Conservation (phyloP, 2,797 vertebrate species). For the Tapera naevia region DNA sequence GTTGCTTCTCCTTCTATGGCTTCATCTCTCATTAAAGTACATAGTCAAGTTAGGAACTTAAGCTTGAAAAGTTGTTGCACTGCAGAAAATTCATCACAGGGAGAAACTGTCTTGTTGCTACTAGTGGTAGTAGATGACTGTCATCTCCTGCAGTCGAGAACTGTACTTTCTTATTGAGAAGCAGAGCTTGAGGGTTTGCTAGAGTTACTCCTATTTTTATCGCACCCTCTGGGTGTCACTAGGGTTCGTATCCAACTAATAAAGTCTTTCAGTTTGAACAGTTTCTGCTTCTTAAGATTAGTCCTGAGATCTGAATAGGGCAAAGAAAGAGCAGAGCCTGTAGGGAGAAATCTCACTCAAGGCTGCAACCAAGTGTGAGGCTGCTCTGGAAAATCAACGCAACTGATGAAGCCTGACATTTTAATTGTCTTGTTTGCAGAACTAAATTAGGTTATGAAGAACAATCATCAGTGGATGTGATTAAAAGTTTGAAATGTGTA, state of each 20-base stretch:
- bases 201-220: neutral
- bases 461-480: neutral
- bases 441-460: neutral
- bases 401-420: neutral
- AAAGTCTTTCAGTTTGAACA: neutral
- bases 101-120: neutral
- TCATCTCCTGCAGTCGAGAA: neutral
- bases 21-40: neutral
- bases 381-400: neutral
- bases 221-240: neutral
- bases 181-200: neutral
- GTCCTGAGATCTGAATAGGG: neutral
- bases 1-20: neutral
- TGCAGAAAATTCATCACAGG: neutral
- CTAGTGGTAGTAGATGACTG: neutral
- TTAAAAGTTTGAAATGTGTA: conserved; percentile 8
- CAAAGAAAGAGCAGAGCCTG: neutral
- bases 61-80: neutral
- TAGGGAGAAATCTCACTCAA: neutral
- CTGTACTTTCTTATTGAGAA: neutral
- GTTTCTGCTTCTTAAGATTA: neutral
- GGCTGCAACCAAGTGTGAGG: neutral
- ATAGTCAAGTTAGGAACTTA: neutral
- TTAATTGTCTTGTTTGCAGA: conserved; percentile 33
- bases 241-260: neutral